Evolutionary conservation across 53 echinoderm and acorn worm species (phyloP), one percentile per base, ranked within the genome.

Genomic region (Hippasteria phrygiana): DNA sequence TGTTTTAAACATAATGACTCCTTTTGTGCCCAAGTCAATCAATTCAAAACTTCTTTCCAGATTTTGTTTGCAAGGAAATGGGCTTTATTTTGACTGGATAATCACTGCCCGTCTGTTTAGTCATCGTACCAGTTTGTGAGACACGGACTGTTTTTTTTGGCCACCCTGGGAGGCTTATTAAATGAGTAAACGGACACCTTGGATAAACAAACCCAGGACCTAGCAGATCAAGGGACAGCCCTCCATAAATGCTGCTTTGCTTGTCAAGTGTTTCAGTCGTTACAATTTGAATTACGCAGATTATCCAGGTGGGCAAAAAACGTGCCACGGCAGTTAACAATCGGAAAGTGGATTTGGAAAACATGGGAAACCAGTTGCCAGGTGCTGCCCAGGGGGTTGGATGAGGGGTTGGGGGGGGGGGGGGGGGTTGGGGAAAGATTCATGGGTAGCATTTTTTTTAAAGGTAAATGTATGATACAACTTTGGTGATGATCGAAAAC

Each of bases 111-210:
- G n/a, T n/a, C n/a, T n/a, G n/a, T n/a, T n/a, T n/a, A n/a, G n/a
- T n/a, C n/a, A n/a, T n/a, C n/a, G n/a, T n/a, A n/a, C n/a, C n/a
- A n/a, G n/a, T 24, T 8, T 1, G 3, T 0, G 26, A 8, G 2
- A 55, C 22, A 7, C 34, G 14, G 37, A 67, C n/a, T 35, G 1
- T 67, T 67, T 18, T 59, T 67, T 79, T 17, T 62, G 29, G 26
- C 41, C 56, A 37, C 79, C 79, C 38, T 82, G 82, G 82, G 82
- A 82, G 82, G 66, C 29, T 85, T 70, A 71, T 85, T 54, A 85
- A 26, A 71, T n/a, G 64, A 12, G 85, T 70, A 85, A 70, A 69
- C 50, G 9, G 22, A 85, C 85, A 85, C 85, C 51, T 70, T 85
- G 26, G 27, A 69, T 48, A 85, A 85, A 85, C 85, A 85, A 71